Conservation (phyloP, 2,797 vertebrate species). For the Hippoglossus hippoglossus region DNA sequence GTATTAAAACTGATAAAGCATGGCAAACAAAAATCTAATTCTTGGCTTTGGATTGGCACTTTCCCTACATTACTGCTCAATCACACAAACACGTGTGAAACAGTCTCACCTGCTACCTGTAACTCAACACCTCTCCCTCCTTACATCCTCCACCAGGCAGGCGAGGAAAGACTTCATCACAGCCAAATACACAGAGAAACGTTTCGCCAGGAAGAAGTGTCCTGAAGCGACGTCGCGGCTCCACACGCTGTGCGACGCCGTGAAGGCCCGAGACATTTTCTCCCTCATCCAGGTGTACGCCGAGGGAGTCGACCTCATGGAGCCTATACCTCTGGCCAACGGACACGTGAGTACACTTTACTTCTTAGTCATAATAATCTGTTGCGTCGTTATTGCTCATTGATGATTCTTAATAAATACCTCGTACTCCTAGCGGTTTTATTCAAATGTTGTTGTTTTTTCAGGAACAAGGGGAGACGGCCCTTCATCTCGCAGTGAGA, state of each 20-base stretch:
- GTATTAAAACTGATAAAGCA: no score
- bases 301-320: constrained; percentile 95
- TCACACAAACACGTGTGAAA: neutral
- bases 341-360: constrained; percentile 90
- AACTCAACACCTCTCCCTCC: neutral
- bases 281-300: constrained; percentile 95
- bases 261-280: constrained; percentile 94
- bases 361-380: neutral
- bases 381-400: neutral
- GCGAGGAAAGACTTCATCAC: constrained; percentile 98
- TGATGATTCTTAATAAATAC: no score
- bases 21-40: neutral
- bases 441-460: constrained; percentile 18
- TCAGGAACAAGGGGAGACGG: constrained; percentile 96
- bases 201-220: constrained; percentile 90
- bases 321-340: constrained; percentile 95
- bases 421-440: neutral
- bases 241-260: constrained; percentile 93
- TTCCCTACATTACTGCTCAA: neutral
- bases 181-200: constrained; percentile 96
- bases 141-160: constrained; percentile 84
- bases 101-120: neutral
- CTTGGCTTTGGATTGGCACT: neutral
- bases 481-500: constrained; percentile 95
- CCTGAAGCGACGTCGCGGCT: constrained; percentile 86